phyloP scores from a whole-genome alignment of 2,113 vertebrate genomes.

The Edolisoma coerulescens region DNA sequence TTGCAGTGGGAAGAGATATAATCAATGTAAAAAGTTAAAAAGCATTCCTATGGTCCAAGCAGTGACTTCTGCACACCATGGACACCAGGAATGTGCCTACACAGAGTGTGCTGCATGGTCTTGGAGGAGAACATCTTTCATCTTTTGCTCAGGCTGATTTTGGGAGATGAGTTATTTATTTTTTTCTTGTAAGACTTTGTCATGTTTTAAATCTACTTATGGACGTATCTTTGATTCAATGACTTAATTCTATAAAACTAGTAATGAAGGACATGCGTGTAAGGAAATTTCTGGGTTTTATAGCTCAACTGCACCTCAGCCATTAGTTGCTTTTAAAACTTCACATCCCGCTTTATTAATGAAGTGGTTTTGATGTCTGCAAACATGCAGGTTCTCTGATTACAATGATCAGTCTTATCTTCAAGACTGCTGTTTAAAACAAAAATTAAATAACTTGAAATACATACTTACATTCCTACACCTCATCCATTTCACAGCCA shows the following conservation, averaged over 20 bases:
- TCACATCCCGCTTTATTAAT: neutral
- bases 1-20: neutral
- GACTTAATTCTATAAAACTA: neutral
- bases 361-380: neutral
- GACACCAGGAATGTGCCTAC: neutral
- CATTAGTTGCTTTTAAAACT: neutral
- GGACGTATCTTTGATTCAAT: neutral
- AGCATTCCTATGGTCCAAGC: neutral
- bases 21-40: neutral
- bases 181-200: neutral
- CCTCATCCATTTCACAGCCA: neutral
- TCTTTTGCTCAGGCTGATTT: neutral
- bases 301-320: neutral
- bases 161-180: neutral
- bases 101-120: neutral
- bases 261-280: neutral
- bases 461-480: fast-evolving
- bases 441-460: neutral
- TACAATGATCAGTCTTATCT: neutral
- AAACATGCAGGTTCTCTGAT: neutral
- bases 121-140: neutral
- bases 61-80: neutral
- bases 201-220: neutral
- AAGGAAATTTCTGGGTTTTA: neutral
- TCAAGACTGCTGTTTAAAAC: neutral